Evolutionary conservation across 2,888 invertebrate genomes (phyloP).

Genomic region (Callyntrura sp.): DNA sequence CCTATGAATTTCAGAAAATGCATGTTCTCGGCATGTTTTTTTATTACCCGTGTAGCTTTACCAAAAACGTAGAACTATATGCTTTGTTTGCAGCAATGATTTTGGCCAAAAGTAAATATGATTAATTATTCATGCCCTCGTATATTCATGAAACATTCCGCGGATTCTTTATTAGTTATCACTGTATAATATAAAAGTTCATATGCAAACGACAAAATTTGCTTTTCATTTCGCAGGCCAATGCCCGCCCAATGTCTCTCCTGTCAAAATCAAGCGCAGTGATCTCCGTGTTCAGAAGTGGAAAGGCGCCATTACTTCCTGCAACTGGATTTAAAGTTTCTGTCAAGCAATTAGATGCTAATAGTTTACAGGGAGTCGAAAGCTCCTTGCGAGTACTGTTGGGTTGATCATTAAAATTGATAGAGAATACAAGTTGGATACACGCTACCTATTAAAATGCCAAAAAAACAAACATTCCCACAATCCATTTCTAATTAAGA

Average conservation of each 20-base stretch:
- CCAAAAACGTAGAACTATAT: too few species aligned
- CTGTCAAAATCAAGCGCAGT: constrained; percentile 80
- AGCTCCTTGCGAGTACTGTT: constrained; percentile 79
- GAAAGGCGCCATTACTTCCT: constrained; percentile 76
- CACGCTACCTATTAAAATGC: too few species aligned
- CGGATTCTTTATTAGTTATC: too few species aligned
- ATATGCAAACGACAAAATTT: not conserved
- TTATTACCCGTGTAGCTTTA: too few species aligned
- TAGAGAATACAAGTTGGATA: not conserved
- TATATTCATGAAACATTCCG: too few species aligned
- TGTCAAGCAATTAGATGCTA: constrained; percentile 79
- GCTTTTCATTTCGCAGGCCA: constrained; percentile 72
- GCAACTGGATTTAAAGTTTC: constrained; percentile 82
- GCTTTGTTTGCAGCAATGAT: too few species aligned
- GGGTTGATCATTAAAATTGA: constrained; percentile 56
- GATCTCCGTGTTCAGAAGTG: constrained; percentile 79
- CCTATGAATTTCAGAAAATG: too few species aligned
- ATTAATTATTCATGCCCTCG: not conserved
- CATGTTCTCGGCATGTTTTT: too few species aligned
- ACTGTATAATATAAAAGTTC: too few species aligned
- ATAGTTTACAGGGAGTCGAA: constrained; percentile 73
- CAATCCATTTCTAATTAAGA: too few species aligned
- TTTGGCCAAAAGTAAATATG: not conserved
- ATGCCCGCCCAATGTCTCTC: constrained; percentile 82
- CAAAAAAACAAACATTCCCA: too few species aligned